Evolutionary conservation across 2,888 invertebrate species (phyloP), one percentile per base, ranked within the genome.

Genomic region (Acleris sparsana): DNA sequence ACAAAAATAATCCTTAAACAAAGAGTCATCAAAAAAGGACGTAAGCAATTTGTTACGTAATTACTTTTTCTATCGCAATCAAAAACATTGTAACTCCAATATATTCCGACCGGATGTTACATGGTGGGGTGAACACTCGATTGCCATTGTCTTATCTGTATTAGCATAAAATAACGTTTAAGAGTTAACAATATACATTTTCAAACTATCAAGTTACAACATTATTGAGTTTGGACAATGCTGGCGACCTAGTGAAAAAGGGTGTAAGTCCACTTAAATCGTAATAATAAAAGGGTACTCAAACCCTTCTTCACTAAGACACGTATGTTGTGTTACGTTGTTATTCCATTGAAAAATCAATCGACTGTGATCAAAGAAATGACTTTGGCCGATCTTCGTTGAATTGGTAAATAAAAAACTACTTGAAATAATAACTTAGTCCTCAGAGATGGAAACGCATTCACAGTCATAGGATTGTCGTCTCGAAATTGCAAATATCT

Each of bases 151-250:
- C 56, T 66, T 66, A 22, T n/a, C 56, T 29, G 5, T 52, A 66
- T 66, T 66, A 46, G 48, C 66, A 66, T 66, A 62, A 66, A 66
- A 65, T 65, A 61, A 65, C 65, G 56, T 52, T 65, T 65, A 22
- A 53, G 46, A 33, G 39, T 64, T 59, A 39, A 60, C 60, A 52
- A 60, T 60, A 55, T 44, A 63, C 59, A 17, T 58, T 59, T 53
- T 49, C 16, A 52, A 65, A 65, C 65, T 65, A 48, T 59, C 46
- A 49, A 55, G 60, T 65, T 60, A 61, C 65, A 51, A 55, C 55
- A 17, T 59, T 56, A 65, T 65, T 56, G 60, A 25, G 39, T n/a
- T 20, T 44, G 16, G 7, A 16, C 1, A 1, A n/a, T n/a, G n/a
- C 13, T 43, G 18, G n/a, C 1, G 4, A 7, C 4, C 5, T 17